Evolutionary conservation across 2,888 invertebrate genomes (phyloP), one percentile per base, ranked within the genome.

Genomic region (Phengaris alcon): DNA sequence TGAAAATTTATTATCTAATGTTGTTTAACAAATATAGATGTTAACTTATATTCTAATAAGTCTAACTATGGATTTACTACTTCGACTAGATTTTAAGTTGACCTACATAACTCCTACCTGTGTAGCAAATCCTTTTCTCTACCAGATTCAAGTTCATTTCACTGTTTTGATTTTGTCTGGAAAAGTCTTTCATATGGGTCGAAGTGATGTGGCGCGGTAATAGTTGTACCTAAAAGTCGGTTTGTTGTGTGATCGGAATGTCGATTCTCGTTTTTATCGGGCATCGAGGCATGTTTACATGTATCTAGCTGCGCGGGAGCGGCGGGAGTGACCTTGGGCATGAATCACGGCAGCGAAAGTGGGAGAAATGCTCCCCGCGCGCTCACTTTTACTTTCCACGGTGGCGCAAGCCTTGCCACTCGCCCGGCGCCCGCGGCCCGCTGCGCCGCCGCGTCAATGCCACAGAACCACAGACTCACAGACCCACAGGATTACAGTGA

Each of bases 401-500:
- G 90, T 92, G 93, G 90, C 93, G 93, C 92, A 93, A 92, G 89
- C 89, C 87, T 87, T 89, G 91, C 89, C 93, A 92, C 92, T 92
- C 91, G 91, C 88, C 88, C 92, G 92, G 91, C 92, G 92, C 91
- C 89, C 91, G 91, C 92, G 91, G 91, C 91, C 91, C 91, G 89
- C 90, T 89, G 90, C 92, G 91, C 91, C 90, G 91, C 89, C 87
- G 90, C 90, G 90, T 90, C 90, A 86, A 85, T 83, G 82, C 82
- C 79, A 80, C 82, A 80, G 79, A 80, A 22, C 22, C 82, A 82
- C 93, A 93, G 93, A 93, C 82, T 82, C 81, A 86, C 91, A 91
- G 91, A 90, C 88, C 85, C 78, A 75, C 80, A 81, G 91, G 91
- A 91, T 91, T 90, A 72, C 84, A 89, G 87, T 89, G 82, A 88